Evolutionary conservation across 2,113 vertebrate genomes (phyloP).

Genomic region (Urocitellus parryii): DNA sequence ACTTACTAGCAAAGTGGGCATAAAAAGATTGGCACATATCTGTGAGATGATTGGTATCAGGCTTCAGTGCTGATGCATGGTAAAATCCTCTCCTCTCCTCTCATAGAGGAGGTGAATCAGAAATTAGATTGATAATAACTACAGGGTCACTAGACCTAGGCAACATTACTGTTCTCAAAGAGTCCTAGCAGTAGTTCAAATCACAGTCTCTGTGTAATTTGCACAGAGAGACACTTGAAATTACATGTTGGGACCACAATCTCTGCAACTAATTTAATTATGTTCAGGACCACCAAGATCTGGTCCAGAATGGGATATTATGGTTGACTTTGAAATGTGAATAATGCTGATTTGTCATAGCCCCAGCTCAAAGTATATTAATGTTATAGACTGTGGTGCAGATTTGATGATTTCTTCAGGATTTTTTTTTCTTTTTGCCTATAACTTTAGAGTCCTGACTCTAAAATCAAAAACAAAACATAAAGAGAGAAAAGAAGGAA

Average conservation of each 20-base stretch:
- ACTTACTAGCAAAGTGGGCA: constrained; percentile 51
- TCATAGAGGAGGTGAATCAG: constrained; percentile 25
- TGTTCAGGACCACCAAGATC: neutral
- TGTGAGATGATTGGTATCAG: constrained; percentile 61
- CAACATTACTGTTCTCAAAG: neutral
- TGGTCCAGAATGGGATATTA: constrained; percentile 50
- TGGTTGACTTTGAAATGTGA: constrained; percentile 63
- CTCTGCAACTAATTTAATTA: constrained; percentile 75
- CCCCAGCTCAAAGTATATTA: neutral
- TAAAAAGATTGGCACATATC: constrained; percentile 14
- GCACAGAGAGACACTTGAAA: constrained; percentile 60
- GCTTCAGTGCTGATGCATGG: constrained; percentile 47
- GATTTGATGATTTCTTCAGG: neutral
- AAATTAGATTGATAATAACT: constrained; percentile 69
- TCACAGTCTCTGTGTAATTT: constrained; percentile 45
- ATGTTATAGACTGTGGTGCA: neutral
- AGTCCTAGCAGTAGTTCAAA: neutral
- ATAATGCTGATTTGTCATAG: constrained; percentile 65
- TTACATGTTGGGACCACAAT: constrained; percentile 24
- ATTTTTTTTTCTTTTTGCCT: constrained; percentile 39
- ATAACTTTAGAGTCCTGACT: neutral
- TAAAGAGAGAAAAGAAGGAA: neutral
- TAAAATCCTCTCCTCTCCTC: constrained; percentile 70
- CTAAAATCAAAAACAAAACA: neutral
- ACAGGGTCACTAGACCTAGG: neutral